Conservation (phyloP, 1,140 invertebrate species). For the Drosophila kanapiae region DNA sequence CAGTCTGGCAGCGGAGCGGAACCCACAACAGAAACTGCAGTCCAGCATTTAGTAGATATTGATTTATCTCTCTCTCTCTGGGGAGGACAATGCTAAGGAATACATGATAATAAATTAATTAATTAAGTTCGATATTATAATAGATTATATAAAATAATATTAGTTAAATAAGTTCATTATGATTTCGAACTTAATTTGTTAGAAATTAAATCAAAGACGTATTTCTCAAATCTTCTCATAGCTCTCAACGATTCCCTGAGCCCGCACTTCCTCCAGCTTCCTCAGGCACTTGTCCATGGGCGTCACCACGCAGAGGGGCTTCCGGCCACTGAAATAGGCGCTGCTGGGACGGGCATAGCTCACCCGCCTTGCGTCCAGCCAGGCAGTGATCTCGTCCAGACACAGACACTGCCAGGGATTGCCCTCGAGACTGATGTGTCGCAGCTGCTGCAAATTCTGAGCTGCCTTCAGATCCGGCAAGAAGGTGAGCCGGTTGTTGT, state of each 20-base stretch:
- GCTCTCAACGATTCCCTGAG: conserved; percentile 60
- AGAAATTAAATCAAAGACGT: neutral
- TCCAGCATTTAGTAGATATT: conserved; percentile 68
- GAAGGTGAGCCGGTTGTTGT: conserved; percentile 75
- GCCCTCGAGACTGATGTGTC: conserved; percentile 67
- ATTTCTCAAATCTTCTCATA: conserved; percentile 58
- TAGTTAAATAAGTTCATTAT: too few species aligned
- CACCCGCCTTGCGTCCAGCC: conserved; percentile 54
- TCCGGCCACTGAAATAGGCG: conserved; percentile 67
- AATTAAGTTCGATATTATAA: too few species aligned
- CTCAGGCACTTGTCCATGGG: conserved; percentile 61
- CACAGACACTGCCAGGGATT: conserved; percentile 83
- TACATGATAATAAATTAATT: too few species aligned
- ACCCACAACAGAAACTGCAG: conserved; percentile 50
- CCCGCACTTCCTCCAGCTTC: conserved; percentile 47
- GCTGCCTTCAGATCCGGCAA: conserved; percentile 43
- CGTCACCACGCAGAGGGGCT: conserved; percentile 76
- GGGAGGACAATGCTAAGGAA: neutral
- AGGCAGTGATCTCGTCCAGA: conserved; percentile 67
- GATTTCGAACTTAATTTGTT: too few species aligned
- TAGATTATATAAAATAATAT: too few species aligned
- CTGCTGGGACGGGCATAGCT: conserved; percentile 53
- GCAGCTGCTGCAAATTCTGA: conserved; percentile 37
- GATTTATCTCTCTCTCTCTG: conserved; percentile 59
- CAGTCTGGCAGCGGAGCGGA: conserved; percentile 17